These are phyloP conservation scores for Iguana delicatissima DNA, from an alignment of 2,797 vertebrate genomes.

Conservation along the genomic window DNA sequence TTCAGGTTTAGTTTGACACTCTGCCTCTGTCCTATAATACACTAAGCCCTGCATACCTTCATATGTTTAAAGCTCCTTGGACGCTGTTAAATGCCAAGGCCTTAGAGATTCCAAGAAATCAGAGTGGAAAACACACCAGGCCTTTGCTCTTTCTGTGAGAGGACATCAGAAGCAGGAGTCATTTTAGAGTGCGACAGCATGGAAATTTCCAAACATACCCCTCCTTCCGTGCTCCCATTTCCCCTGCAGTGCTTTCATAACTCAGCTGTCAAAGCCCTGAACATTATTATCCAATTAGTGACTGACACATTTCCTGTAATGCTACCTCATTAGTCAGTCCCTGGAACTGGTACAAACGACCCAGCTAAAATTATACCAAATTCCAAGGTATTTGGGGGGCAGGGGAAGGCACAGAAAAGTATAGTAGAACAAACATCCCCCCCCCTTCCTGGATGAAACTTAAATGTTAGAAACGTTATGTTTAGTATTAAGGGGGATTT, in stretches of 20 bases:
- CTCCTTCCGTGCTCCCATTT: background rate
- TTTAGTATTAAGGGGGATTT: background rate
- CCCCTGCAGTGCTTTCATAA: conserved; percentile 69
- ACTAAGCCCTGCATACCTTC: background rate
- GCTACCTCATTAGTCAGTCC: conserved; percentile 48
- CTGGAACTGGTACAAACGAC: background rate
- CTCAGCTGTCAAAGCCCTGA: conserved; percentile 61
- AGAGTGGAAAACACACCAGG: conserved; percentile 64
- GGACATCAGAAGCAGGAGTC: conserved; percentile 67
- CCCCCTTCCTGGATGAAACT: background rate
- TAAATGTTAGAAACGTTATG: background rate
- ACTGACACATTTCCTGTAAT: conserved; percentile 66
- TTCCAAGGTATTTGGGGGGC: background rate
- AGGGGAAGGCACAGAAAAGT: background rate
- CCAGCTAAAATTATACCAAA: conserved; percentile 1
- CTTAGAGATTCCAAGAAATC: conserved; percentile 41
- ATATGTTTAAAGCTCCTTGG: background rate
- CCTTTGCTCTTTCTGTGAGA: conserved; percentile 68
- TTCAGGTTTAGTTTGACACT: conserved; percentile 8
- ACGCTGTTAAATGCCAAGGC: background rate
- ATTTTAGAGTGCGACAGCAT: conserved; percentile 55
- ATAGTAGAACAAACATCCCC: background rate
- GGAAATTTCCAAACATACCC: conserved; percentile 69
- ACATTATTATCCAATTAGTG: conserved; percentile 63
- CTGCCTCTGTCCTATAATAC: background rate